Percentiles rank a stretch among this genome's conserved stretches.
These are phyloP conservation scores for Melanotaenia trifasciata DNA, from an alignment of 2,797 vertebrate species.

Conservation along the genomic window DNA sequence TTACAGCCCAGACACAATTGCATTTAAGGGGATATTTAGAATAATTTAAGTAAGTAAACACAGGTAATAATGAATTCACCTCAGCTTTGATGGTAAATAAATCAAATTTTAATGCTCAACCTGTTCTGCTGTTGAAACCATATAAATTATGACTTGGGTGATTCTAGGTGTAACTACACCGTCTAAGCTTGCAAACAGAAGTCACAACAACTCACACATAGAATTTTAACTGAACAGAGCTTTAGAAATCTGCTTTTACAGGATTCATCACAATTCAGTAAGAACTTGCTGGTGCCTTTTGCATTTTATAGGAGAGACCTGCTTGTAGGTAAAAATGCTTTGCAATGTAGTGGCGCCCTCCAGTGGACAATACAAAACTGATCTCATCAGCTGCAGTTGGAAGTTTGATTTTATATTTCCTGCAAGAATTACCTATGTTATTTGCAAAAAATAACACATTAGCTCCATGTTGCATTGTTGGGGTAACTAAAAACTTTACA, in stretches of 20 bases:
- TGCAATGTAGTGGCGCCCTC: constrained; percentile 46
- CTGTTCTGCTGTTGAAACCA: neutral
- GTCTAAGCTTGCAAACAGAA: neutral
- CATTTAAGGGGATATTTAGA: constrained; percentile 4
- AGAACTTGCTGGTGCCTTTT: neutral
- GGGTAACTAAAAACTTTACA: neutral
- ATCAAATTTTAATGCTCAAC: neutral
- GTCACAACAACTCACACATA: neutral
- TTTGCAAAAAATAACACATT: neutral
- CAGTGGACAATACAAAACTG: constrained; percentile 39
- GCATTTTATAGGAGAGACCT: constrained; percentile 7
- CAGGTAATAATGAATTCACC: constrained; percentile 7
- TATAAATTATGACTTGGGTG: neutral
- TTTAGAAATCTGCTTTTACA: constrained; percentile 3
- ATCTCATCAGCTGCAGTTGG: neutral
- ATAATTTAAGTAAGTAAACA: constrained; percentile 18
- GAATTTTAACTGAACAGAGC: neutral
- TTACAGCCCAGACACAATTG: neutral
- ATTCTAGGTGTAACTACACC: neutral
- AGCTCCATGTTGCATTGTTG: neutral
- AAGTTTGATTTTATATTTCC: neutral
- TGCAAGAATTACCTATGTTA: neutral
- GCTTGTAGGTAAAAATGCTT: rapidly evolving
- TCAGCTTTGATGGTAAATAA: constrained; percentile 11
- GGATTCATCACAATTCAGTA: neutral